Evolutionary conservation across 2,888 invertebrate species (phyloP), one percentile per base, ranked within the genome.

Genomic region (Pseudoips prasinana): DNA sequence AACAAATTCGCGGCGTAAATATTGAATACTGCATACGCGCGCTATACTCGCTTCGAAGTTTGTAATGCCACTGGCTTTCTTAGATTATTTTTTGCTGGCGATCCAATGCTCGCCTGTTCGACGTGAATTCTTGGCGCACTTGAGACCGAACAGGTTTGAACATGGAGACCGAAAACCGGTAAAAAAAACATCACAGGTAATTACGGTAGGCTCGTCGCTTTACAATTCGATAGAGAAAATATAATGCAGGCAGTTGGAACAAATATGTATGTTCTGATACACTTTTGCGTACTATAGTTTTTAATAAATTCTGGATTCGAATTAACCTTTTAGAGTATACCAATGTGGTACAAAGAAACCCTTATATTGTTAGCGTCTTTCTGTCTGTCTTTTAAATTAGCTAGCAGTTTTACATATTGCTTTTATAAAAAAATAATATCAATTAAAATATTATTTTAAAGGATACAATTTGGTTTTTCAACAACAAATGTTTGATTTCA

Each of bases 151-250:
- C 86, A 76, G 87, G 87, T 86, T 86, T 71, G 57, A 73, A 77
- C 71, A 70, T 71, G 74, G 69, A 73, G 72, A 71, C 76, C 75
- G 60, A 74, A 73, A 82, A 80, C 80, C 78, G 78, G 79, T 80
- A 81, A 85, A 83, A 20, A 46, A 86, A 85, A 81, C 73, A 80
- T 81, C 80, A 72, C 70, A 69, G 68, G 72, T 78, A 84, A 86
- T 86, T 85, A 86, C 74, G 58, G 74, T 72, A 70, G 75, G 67
- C 73, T 78, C 75, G 67, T 73, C 70, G 72, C 65, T 69, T 74
- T 64, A 72, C 71, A 74, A 73, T 76, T 63, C 63, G 64, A 46
- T 46, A 28, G 26, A 44, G 35, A 55, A 40, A 46, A 40, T 43
- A 39, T 37, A 17, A 10, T 25, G 14, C 30, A 33, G 30, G 22